Evolutionary conservation across 2,113 vertebrate genomes (phyloP), one percentile per base, ranked within the genome.

Genomic region (Cathartes aura): DNA sequence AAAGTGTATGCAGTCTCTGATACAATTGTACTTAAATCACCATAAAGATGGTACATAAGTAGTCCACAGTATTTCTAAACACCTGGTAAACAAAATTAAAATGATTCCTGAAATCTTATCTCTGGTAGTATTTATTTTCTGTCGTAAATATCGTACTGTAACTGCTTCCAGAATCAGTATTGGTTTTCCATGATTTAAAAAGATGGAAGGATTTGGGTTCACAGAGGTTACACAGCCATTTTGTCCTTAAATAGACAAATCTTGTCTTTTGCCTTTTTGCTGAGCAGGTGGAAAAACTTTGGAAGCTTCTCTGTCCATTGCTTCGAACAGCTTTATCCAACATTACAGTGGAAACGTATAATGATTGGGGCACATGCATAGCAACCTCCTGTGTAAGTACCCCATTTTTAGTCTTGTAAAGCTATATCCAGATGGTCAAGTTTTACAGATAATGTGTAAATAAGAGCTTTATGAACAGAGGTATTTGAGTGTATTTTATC

Each of bases 291-390:
- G 99, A 99, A 90, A 98, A 96, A 14, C 99, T 99, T n/a, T 99
- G 99, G 99, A 97, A 98, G 72, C 92, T 99, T 92, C 96, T 99
- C 43, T 99, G 99, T 96, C 99, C 99, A 0, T 97, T 99, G 91
- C 98, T 99, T 78, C 98, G 98, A 84, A 99, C 98, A 12, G 99
- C 99, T 15, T 98, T 99, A 53, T 99, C 99, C 89, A 99, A 99
- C 97, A 99, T 99, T 82, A 99, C 99, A 4, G 98, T 99, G 87
- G 99, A 99, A 93, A 99, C 99, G 0, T 99, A 99, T 29, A 99
- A 98, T 5, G 99, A 99, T 83, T 99, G 99, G 99, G 99, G 99
- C 52, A 99, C 99, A 4, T 99, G 99, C 96, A 99, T 99, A 75
- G 99, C 99, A 81, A 99, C 99, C 4, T 99, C 99, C 60, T 99